Evolutionary conservation across 2,797 vertebrate genomes (phyloP).

Genomic region (Gallirallus australis): DNA sequence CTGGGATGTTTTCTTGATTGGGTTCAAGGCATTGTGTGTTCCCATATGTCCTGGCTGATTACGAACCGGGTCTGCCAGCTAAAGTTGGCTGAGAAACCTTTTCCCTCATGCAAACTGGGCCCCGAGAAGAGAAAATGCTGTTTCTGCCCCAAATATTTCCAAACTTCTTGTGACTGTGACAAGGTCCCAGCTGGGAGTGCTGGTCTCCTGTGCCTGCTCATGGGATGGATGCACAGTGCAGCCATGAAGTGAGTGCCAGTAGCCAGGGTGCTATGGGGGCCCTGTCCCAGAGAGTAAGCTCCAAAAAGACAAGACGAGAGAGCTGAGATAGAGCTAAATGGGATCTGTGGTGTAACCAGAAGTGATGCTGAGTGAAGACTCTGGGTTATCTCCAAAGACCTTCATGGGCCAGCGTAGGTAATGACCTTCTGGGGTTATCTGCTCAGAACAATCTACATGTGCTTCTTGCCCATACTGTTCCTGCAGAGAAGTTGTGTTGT

Average conservation of each 20-base stretch:
- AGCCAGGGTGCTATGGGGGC: neutral
- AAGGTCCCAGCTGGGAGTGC: neutral
- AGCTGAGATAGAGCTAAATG: neutral
- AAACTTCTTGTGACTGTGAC: neutral
- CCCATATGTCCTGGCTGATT: slow-evolving; percentile 64
- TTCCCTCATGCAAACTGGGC: neutral
- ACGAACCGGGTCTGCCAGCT: slow-evolving; percentile 52
- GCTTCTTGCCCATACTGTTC: neutral
- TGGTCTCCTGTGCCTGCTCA: neutral
- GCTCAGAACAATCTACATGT: neutral
- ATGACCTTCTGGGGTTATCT: neutral
- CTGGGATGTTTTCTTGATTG: slow-evolving; percentile 67
- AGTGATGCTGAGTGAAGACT: accelerated
- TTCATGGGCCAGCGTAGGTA: neutral
- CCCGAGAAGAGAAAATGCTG: neutral
- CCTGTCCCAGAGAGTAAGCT: neutral
- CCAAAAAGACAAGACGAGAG: neutral
- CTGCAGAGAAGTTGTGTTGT: neutral
- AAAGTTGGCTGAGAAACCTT: slow-evolving; percentile 55
- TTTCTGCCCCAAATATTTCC: neutral
- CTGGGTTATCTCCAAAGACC: neutral
- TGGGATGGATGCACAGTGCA: neutral
- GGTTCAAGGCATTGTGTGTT: slow-evolving; percentile 64
- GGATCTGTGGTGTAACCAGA: neutral
- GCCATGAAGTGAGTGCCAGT: accelerated